Evolutionary conservation across 2,797 vertebrate genomes (phyloP).

Genomic region (Anisognathus igniventris): DNA sequence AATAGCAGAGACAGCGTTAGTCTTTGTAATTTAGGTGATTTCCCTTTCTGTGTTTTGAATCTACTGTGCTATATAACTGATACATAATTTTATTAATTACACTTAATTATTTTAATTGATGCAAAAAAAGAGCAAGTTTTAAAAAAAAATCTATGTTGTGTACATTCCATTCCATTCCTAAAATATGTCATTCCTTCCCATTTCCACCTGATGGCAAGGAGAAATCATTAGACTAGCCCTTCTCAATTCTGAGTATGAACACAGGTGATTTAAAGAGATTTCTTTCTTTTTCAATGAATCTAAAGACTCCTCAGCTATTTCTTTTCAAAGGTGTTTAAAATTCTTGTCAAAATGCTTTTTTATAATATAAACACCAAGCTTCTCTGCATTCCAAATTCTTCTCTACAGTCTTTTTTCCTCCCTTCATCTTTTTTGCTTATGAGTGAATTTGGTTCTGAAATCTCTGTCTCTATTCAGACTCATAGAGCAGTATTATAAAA

Average conservation of each 20-base stretch:
- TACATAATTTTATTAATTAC: background rate
- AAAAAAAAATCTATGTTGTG: background rate
- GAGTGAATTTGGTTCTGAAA: background rate
- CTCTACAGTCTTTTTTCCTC: background rate
- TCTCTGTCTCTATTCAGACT: background rate
- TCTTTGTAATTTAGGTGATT: background rate
- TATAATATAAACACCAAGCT: background rate
- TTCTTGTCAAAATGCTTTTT: background rate
- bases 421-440: background rate
- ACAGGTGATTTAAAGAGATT: background rate
- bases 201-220: constrained; percentile 45
- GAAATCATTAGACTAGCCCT: background rate
- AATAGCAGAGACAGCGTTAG: background rate
- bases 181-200: background rate
- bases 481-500: background rate
- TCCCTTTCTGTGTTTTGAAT: background rate
- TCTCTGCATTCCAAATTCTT: background rate
- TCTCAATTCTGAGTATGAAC: background rate
- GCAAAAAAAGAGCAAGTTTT: background rate
- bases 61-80: background rate
- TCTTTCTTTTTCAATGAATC: background rate
- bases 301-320: background rate
- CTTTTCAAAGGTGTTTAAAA: background rate
- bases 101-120: background rate
- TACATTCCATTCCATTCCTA: background rate